Base-by-base conservation (phyloP, 1,140 invertebrate species). In the Globodera rostochiensis region DNA sequence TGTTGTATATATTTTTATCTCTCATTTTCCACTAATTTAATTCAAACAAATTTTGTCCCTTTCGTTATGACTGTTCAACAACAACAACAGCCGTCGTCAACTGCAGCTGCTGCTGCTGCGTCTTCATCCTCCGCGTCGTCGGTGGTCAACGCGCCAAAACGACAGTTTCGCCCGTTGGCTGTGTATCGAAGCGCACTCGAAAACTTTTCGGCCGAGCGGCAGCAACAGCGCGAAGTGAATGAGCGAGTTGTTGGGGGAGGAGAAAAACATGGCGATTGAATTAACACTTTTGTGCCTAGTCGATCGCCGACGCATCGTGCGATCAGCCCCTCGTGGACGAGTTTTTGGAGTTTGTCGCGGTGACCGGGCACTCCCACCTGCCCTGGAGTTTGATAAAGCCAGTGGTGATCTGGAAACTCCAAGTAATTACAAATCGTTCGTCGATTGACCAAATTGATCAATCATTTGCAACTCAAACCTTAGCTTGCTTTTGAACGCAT, bases 321-420 rank as follows among this genome's bases (percentile, higher is more conserved):
- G 36, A 11, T 15, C 21, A 83, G 46, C 84, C 83, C 6, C 15
- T 84, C n/a, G 82, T 84, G 36, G 84, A 84, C 60, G 84, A 84
- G 46, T 84, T 75, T 57, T 84, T 84, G 66, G 50, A 77, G 15
- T 81, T 81, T 67, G 76, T 85, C 8, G 80, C 80, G 7, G 46
- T 19, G 8, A 83, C 73, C 46, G 84, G 84, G 7, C 69, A 71
- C 8, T 79, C 84, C 25, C 25, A 49, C 13, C 49, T 84, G 47
- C 57, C 80, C 25, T 87, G 86, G 86, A 80, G 77, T 9, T 47
- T 82, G 19, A 80, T 87, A 19, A 53, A 73, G 66, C 81, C 81
- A 13, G 87, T 83, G n/a, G 82, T 87, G 64, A 13, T 87, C 46
- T 87, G 86, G 86, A 87, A 88, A 75, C 73, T 87, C 15, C 69